These are phyloP conservation scores for Atherinosoma microstoma DNA, from an alignment of 2,797 vertebrate species.

Conservation along the genomic window DNA sequence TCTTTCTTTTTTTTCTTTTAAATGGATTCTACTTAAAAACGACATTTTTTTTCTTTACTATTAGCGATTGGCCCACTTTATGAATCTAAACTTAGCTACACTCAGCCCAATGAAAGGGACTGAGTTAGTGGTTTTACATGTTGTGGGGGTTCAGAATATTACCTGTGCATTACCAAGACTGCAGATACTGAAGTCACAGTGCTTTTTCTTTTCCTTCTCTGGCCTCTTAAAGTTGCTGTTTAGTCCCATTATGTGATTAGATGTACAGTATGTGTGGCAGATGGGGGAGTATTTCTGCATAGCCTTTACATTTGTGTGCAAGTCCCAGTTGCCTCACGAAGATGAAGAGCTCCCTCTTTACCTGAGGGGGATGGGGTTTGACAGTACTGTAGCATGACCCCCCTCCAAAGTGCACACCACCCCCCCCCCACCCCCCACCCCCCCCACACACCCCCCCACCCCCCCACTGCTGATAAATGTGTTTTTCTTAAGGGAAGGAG, in stretches of 20 bases:
- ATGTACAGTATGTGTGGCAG: constrained; percentile 11
- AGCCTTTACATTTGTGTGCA: background rate
- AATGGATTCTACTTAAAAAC: constrained; percentile 42
- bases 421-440: constrained; percentile 16
- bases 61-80: constrained; percentile 67
- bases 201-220: constrained; percentile 44
- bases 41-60: constrained; percentile 48
- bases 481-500: constrained; percentile 75
- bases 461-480: constrained; percentile 76
- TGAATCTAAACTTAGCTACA: constrained; percentile 64
- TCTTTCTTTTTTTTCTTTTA: background rate
- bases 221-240: constrained; percentile 58
- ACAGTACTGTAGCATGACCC: constrained; percentile 63
- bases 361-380: constrained; percentile 70
- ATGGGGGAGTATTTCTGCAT: constrained; percentile 31
- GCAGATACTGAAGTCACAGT: constrained; percentile 54
- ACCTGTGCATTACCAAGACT: constrained; percentile 54
- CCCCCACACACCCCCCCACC: constrained; percentile 16
- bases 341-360: constrained; percentile 72
- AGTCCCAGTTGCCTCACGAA: constrained; percentile 55
- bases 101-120: constrained; percentile 38
- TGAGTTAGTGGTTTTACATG: constrained; percentile 31
- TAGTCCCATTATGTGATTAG: constrained; percentile 70
- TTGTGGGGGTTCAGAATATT: constrained; percentile 38
- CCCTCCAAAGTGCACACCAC: constrained; percentile 25